A percentile compares a stretch with the other conserved stretches of the same genome.
phyloP scores from a whole-genome alignment of 2,113 vertebrate genomes.

The Panthera tigris region DNA sequence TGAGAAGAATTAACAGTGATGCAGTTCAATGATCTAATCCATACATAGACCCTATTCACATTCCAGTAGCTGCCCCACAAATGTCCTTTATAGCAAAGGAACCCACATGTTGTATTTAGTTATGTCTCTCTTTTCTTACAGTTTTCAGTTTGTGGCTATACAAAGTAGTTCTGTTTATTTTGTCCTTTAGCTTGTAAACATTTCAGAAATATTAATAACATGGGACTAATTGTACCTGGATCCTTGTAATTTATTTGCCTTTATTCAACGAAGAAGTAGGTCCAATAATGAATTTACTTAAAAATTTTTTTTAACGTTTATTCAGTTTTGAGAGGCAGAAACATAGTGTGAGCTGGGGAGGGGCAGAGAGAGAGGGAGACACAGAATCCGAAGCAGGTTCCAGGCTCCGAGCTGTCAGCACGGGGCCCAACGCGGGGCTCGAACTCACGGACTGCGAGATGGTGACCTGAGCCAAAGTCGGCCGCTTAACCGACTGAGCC shows the following conservation, averaged over 20 bases:
- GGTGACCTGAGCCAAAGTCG: no score
- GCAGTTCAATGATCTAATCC: background rate
- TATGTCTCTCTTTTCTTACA: background rate
- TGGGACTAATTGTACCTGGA: background rate
- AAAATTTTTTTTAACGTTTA: no score
- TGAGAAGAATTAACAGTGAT: background rate
- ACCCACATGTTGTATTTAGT: background rate
- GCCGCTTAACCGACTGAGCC: no score
- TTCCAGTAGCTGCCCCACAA: background rate
- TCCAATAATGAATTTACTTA: background rate
- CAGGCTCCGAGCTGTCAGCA: no score
- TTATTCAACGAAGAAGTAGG: background rate
- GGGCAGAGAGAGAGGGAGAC: no score
- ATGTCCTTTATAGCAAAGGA: background rate
- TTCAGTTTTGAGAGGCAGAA: no score
- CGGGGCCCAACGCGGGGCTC: no score
- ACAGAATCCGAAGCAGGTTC: no score
- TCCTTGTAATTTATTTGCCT: background rate
- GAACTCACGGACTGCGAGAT: no score
- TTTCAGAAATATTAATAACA: background rate
- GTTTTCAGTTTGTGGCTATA: background rate
- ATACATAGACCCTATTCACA: background rate
- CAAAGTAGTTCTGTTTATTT: background rate
- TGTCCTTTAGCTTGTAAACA: background rate
- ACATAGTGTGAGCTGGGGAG: no score